These are phyloP conservation scores for Lepidurus packardi DNA, from an alignment of 1,140 invertebrate species.

Conservation along the genomic window DNA sequence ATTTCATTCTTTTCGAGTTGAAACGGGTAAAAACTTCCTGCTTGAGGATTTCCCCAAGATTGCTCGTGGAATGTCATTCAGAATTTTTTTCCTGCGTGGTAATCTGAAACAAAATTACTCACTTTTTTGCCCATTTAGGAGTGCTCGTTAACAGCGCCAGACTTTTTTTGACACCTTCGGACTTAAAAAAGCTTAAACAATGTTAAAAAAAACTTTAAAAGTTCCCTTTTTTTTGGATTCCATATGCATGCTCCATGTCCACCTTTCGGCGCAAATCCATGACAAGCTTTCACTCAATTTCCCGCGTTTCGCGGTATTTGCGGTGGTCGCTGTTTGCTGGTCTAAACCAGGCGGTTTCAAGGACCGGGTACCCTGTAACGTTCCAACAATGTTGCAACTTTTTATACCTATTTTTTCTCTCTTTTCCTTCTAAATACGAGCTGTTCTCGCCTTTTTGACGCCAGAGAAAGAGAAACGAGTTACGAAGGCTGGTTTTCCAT, in stretches of 20 bases:
- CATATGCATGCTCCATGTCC: background rate
- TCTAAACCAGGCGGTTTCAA: background rate
- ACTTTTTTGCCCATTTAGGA: too few relatives aligned
- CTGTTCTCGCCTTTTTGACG: background rate
- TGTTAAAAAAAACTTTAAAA: too few relatives aligned
- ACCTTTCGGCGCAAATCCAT: background rate
- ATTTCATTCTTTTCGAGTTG: background rate
- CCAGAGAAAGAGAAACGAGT: background rate
- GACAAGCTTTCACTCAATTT: conserved; percentile 1
- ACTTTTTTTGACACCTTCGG: too few relatives aligned
- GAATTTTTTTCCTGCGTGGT: too few relatives aligned
- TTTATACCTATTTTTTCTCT: too few relatives aligned
- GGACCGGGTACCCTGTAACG: background rate
- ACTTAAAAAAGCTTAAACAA: background rate
- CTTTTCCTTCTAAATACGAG: background rate
- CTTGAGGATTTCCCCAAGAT: background rate
- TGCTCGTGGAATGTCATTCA: too few relatives aligned
- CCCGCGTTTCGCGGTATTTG: background rate
- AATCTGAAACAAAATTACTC: too few relatives aligned
- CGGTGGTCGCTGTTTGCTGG: background rate
- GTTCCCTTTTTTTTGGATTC: background rate
- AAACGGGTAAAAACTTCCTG: background rate
- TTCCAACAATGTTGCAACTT: background rate
- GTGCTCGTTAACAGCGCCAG: too few relatives aligned
- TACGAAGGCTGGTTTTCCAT: background rate